Evolutionary conservation across 2,888 invertebrate species (phyloP), one percentile per base, ranked within the genome.

Genomic region (Caenorhabditis imperialis): DNA sequence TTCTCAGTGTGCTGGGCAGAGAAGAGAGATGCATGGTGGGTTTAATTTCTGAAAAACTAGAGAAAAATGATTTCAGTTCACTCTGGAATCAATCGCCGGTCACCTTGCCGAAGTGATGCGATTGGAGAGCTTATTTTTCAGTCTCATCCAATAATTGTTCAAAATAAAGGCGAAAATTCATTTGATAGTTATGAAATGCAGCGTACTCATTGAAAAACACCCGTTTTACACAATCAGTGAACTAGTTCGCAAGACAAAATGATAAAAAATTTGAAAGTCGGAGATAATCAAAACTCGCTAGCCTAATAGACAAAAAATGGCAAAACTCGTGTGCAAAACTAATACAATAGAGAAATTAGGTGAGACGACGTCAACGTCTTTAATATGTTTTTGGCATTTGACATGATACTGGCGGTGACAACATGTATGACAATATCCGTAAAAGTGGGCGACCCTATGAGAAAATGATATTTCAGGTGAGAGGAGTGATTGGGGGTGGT

Each of bases 361-460:
- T 22, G 38, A 23, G 45, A n/a, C 18, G 44, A 57, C 57, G 57
- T 57, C 57, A 67, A 67, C 57, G 57, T 40, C 67, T 12, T 44
- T 20, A 30, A 67, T 23, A 23, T 14, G 42, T 53, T 23, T n/a
- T 33, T 51, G 35, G 42, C n/a, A 53, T 62, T 62, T 45, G 42
- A 67, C 40, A 67, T 57, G 67, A 42, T 57, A 57, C 50, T 65
- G 33, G 30, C 40, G 40, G 18, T 20, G 37, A 12, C 27, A 27
- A 40, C 40, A 27, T 22, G n/a, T 22, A 53, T 16, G 22, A n/a
- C 50, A 6, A 37, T 57, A 67, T 57, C 67, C 67, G 67, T 67
- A 67, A 33, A 30, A 20, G 18, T 2, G 23, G 8, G 30, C 30
- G 35, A 67, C 57, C 57, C 50, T 44, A 45, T 33, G 23, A 42